Evolutionary conservation across 2,888 invertebrate genomes (phyloP), one percentile per base, ranked within the genome.

Genomic region (Mythimna impura): DNA sequence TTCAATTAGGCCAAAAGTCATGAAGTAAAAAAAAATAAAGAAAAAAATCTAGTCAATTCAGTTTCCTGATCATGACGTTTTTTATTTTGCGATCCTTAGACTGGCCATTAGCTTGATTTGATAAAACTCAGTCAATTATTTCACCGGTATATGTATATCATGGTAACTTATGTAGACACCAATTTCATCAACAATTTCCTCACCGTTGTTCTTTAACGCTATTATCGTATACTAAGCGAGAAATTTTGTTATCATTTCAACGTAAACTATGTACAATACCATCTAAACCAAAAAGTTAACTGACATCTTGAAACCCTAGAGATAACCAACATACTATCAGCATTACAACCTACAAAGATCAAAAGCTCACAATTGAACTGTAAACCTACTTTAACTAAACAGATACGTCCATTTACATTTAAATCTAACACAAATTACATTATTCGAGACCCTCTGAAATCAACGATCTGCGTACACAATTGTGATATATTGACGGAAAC

Each of bases 401-500:
- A 57, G 17, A 52, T 20, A 50, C 12, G 20, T 12, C 66, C 10
- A 57, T 68, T 50, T 71, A 36, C 61, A 63, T 75, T 72, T 60
- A 30, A 63, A 76, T 66, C 36, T 54, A 7, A 66, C 68, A 43
- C 50, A 63, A 66, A 73, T 81, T 67, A 71, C 50, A 76, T 72
- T 69, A 79, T 70, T 43, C 43, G 47, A 40, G 62, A n/a, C 17
- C 36, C 40, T 57, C 63, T 72, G 73, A 69, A 74, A 72, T 76
- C 76, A 79, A 68, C 71, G 50, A 60, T 47, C 7, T n/a, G 6
- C 5, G 36, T 58, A 58, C 61, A 82, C 71, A 82, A 76, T 67
- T 67, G 60, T 72, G 60, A 82, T 74, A 76, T 72, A 82, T 70
- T 79, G 80, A 73, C 79, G 62, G 50, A 70, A 36, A 40, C 61